Conservation (phyloP, 2,113 vertebrate species). For the Sciurus niger region DNA sequence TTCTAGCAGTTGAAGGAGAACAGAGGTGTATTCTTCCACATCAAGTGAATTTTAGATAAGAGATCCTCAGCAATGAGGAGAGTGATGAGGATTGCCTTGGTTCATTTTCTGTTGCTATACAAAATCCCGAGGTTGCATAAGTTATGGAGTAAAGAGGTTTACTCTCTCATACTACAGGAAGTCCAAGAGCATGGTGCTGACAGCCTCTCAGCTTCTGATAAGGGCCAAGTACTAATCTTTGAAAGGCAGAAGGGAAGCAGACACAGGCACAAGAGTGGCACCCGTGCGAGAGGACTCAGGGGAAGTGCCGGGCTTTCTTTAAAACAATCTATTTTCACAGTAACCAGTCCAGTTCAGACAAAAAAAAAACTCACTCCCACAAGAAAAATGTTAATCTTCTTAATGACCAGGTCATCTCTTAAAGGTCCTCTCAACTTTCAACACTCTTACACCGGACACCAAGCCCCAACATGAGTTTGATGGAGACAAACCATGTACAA, state of each 20-base stretch:
- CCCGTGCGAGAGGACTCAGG: fast-evolving
- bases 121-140: not conserved
- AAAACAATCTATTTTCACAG: not conserved
- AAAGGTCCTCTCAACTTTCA: not conserved
- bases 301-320: not conserved
- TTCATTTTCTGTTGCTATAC: not conserved
- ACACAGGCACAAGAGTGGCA: too few species aligned
- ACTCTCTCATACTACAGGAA: not conserved
- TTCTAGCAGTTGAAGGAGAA: not conserved
- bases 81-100: not conserved
- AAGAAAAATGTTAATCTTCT: not conserved
- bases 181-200: not conserved
- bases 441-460: not conserved
- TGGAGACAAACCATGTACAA: not conserved
- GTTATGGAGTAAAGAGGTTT: not conserved
- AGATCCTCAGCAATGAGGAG: not conserved
- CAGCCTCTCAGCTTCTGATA: not conserved
- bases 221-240: not conserved
- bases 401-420: not conserved
- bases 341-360: not conserved
- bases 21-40: not conserved
- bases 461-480: not conserved
- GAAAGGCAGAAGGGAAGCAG: not conserved
- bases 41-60: not conserved
- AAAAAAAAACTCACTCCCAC: not conserved